Conservation (phyloP, 2,888 invertebrate species). For the Cylindroiulus punctatus region DNA sequence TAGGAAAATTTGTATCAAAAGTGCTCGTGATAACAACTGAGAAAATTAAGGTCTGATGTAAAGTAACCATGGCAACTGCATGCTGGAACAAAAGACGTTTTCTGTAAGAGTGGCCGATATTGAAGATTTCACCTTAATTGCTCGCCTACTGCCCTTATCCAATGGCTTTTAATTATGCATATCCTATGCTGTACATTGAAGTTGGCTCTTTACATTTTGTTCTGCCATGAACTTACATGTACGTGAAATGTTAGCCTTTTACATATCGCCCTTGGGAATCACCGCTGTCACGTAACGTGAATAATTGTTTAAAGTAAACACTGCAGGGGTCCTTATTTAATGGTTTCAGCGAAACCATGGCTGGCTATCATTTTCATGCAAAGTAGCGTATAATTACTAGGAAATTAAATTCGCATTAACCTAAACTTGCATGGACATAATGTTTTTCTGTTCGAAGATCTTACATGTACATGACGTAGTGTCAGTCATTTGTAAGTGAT, state of each 20-base stretch:
- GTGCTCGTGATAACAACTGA: not conserved
- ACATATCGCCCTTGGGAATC: not conserved
- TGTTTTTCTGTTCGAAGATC: too few species aligned
- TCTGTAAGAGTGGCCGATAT: not conserved
- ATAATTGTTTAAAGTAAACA: slow-evolving; percentile 24
- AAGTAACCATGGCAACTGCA: slow-evolving; percentile 7
- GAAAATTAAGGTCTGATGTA: not conserved
- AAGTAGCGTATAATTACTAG: not conserved
- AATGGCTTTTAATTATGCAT: slow-evolving; percentile 1
- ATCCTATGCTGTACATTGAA: not conserved
- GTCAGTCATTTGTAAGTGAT: not conserved
- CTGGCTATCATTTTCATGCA: not conserved
- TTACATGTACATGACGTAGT: too few species aligned
- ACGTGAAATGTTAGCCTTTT: not conserved
- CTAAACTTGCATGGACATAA: too few species aligned
- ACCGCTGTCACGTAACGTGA: slow-evolving; percentile 4
- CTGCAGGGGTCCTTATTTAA: not conserved
- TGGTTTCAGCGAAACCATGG: not conserved
- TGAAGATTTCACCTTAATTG: not conserved
- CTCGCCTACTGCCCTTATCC: not conserved
- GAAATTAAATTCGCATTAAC: not conserved
- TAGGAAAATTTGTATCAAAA: not conserved
- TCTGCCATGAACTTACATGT: not conserved
- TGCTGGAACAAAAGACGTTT: not conserved
- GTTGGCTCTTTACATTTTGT: not conserved